Evolutionary conservation across 2,888 invertebrate species (phyloP), one percentile per base, ranked within the genome.

Genomic region (Synanthedon formicaeformis): DNA sequence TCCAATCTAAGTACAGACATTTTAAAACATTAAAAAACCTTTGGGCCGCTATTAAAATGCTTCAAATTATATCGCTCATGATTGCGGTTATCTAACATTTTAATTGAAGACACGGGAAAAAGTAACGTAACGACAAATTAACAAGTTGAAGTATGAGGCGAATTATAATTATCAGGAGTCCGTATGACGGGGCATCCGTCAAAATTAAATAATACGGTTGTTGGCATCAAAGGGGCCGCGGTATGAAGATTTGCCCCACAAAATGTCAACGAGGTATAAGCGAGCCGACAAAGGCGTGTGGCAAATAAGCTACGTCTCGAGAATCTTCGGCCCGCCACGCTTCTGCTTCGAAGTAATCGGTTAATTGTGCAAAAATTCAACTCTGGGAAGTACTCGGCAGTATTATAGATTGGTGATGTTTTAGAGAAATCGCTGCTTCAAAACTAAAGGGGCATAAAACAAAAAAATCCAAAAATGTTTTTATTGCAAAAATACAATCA

Each of bases 221-320:
- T 65, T 60, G 59, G 57, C 70, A 67, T 85, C 80, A 86, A 85
- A 85, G 76, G 63, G 57, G 65, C 86, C 86, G 85, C 85, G 81
- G 86, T 73, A 82, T 79, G 86, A 83, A 75, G 81, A 80, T 84
- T 85, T 84, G 82, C 83, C 71, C 79, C 74, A 80, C 82, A 81
- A 85, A 84, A 86, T 85, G 86, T 86, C 85, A 85, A 75, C 81
- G 71, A 73, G 75, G 64, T 67, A 66, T 55, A 51, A 51, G 58
- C 52, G 55, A 56, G 66, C 82, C 84, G 84, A 84, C 85, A 84
- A 85, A 84, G 81, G 69, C 60, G n/a, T 27, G 40, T 58, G 67
- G 56, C 52, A 57, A 58, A 52, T 63, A 57, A 59, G 60, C 59
- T 63, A 60, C 63, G 58, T 67, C 63, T 68, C 69, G 69, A 67